Conservation (phyloP, 2,113 vertebrate species). For the Odontophorus gujanensis region DNA sequence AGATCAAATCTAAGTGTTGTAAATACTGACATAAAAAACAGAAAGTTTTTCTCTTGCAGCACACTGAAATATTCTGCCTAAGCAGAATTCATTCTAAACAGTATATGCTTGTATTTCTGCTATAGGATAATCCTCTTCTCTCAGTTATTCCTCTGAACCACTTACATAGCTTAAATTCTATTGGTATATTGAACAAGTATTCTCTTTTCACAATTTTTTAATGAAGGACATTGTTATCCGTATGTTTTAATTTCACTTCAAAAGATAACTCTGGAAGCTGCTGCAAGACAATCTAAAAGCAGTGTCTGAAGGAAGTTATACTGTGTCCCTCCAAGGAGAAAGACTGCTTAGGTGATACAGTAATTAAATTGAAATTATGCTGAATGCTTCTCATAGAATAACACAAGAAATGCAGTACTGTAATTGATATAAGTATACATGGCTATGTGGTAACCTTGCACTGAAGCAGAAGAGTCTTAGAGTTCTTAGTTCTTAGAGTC, state of each 20-base stretch:
- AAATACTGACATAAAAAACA: conserved; percentile 5
- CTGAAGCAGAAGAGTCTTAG: not conserved
- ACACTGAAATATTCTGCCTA: not conserved
- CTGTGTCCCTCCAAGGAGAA: not conserved
- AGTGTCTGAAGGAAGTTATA: not conserved
- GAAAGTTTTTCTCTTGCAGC: not conserved
- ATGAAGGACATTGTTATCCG: not conserved
- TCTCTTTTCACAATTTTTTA: not conserved
- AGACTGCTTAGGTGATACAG: not conserved
- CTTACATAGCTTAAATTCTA: conserved; percentile 14
- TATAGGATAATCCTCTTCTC: conserved; percentile 11
- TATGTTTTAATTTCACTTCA: conserved; percentile 23
- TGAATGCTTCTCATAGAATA: conserved; percentile 1
- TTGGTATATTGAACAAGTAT: not conserved
- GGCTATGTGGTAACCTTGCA: not conserved
- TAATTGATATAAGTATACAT: not conserved
- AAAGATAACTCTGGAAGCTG: not conserved
- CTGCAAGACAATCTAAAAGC: not conserved
- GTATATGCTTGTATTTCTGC: not conserved
- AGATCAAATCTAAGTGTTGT: not conserved
- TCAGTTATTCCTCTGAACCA: not conserved
- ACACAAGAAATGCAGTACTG: not conserved
- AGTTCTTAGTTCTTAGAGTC: not conserved
- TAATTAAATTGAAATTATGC: conserved; percentile 17
- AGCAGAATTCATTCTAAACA: not conserved